These are phyloP conservation scores for Hydrotaea diabolus DNA, from an alignment of 2,888 invertebrate species.

Conservation along the genomic window DNA sequence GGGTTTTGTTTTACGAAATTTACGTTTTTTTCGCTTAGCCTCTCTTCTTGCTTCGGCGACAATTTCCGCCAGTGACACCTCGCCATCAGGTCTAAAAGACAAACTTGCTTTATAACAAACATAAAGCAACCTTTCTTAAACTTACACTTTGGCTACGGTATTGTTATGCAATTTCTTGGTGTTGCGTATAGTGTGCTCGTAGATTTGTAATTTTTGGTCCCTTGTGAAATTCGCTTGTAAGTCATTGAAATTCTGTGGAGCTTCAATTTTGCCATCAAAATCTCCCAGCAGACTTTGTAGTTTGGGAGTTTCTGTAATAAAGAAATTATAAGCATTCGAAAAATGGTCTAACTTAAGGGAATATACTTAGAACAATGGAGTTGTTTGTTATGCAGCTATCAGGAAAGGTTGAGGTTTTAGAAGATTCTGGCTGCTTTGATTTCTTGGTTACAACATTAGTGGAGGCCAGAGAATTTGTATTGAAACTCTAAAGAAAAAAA, in stretches of 20 bases:
- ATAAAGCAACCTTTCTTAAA: not conserved
- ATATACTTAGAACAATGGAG: constrained; percentile 69
- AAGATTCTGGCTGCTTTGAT: not conserved
- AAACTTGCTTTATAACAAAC: too few relatives aligned
- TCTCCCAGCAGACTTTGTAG: constrained; percentile 68
- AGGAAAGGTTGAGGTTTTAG: constrained; percentile 65
- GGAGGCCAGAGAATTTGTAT: constrained; percentile 52
- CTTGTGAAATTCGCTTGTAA: constrained; percentile 72
- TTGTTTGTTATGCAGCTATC: constrained; percentile 67
- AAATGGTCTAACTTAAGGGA: not conserved
- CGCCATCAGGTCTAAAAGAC: constrained; percentile 65
- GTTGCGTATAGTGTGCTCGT: constrained; percentile 73
- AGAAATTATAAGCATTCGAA: not conserved
- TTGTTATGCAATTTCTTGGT: constrained; percentile 71
- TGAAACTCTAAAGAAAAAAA: constrained; percentile 53
- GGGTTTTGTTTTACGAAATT: constrained; percentile 76
- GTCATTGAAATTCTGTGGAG: constrained; percentile 73
- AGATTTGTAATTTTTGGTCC: constrained; percentile 73
- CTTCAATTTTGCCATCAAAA: constrained; percentile 13
- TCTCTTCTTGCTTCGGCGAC: constrained; percentile 75
- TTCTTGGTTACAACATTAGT: not conserved
- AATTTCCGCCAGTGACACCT: constrained; percentile 75
- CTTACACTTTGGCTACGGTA: constrained; percentile 71
- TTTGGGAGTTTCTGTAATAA: constrained; percentile 41
- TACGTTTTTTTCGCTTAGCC: constrained; percentile 73